Evolutionary conservation across 2,113 vertebrate species (phyloP).

Genomic region (Cyprichromis sp.): DNA sequence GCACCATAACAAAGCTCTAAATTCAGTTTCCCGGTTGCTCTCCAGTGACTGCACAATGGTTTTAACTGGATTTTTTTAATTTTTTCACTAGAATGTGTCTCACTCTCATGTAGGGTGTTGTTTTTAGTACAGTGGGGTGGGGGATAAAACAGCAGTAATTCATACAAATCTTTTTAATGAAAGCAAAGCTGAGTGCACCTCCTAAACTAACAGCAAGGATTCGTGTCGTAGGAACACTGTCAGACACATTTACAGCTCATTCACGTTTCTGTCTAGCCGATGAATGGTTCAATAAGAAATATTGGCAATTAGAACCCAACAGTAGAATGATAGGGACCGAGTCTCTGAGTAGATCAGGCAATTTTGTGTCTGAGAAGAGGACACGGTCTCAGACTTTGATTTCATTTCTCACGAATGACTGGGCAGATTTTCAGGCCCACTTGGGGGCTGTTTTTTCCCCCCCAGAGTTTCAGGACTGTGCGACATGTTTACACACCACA

Average conservation of each 20-base stretch:
- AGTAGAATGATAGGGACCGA: background rate
- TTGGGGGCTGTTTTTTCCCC: fast-evolving
- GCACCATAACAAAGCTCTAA: background rate
- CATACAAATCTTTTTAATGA: background rate
- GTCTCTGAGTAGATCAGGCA: background rate
- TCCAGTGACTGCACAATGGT: background rate
- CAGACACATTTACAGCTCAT: background rate
- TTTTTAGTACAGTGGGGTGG: background rate
- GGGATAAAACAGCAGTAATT: background rate
- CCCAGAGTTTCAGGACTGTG: background rate
- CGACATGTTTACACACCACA: background rate
- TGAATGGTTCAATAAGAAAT: background rate
- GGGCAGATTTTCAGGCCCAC: background rate
- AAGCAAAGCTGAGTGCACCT: background rate
- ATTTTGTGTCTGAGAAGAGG: background rate
- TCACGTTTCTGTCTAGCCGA: background rate
- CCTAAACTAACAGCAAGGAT: background rate
- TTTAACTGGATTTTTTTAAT: background rate
- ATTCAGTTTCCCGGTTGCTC: background rate
- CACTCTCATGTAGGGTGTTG: background rate
- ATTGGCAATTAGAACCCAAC: background rate
- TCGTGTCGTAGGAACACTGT: background rate
- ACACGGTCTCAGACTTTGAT: background rate
- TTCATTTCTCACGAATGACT: constrained; percentile 7
- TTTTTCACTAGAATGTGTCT: background rate